These are phyloP conservation scores for Syngnathus rostellatus DNA, from an alignment of 2,797 vertebrate genomes.

Conservation along the genomic window DNA sequence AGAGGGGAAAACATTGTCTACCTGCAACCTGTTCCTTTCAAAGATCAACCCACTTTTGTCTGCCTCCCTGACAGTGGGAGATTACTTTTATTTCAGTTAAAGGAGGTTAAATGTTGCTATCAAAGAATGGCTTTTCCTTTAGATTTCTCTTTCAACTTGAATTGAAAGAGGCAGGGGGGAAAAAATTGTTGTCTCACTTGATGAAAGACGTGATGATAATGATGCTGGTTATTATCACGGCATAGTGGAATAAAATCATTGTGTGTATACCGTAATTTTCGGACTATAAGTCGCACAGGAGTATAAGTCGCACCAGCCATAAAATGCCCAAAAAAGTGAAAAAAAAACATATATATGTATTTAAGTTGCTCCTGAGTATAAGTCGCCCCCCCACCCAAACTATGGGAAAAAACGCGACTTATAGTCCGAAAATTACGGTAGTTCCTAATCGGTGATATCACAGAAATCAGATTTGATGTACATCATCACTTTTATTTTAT, in stretches of 20 bases:
- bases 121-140: not conserved
- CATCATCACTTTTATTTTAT: no score
- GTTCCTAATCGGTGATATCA: not conserved
- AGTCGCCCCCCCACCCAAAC: no score
- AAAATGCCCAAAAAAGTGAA: no score
- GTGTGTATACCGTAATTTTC: no score
- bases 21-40: constrained; percentile 42
- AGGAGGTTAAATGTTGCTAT: not conserved
- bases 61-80: constrained; percentile 20
- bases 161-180: not conserved
- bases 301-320: no score
- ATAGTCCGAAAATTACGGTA: no score
- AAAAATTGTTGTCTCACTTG: not conserved
- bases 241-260: not conserved
- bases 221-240: not conserved
- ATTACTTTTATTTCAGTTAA: constrained; percentile 3
- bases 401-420: no score
- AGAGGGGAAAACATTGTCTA: constrained; percentile 34
- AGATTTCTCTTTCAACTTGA: not conserved
- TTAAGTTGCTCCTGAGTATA: no score
- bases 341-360: no score
- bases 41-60: constrained; percentile 33
- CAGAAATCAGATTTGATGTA: not conserved
- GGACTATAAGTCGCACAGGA: no score
- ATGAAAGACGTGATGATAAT: not conserved